These are phyloP conservation scores for Ceyx melanurus DNA, from an alignment of 2,113 vertebrate genomes.

Conservation along the genomic window DNA sequence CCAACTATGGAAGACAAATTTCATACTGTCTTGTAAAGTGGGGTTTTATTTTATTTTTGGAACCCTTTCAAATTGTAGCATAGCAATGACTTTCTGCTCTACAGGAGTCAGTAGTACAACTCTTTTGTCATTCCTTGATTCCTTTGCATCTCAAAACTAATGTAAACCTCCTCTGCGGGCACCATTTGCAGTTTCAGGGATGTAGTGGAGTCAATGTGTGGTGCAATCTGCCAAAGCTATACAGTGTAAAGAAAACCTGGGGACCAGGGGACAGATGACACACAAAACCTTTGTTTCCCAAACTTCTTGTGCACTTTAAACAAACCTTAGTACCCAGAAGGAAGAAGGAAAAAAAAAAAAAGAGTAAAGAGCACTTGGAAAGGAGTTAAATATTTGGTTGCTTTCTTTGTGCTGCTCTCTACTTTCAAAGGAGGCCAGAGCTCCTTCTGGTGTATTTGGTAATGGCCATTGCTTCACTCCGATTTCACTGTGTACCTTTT, in stretches of 20 bases:
- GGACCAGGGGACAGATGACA: not conserved
- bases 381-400: not conserved
- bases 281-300: not conserved
- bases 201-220: accelerated
- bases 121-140: not conserved
- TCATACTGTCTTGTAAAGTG: not conserved
- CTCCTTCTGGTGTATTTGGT: not conserved
- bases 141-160: not conserved
- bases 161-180: not conserved
- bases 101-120: not conserved
- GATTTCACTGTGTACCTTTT: not conserved
- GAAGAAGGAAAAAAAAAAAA: not conserved
- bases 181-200: not conserved
- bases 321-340: not conserved
- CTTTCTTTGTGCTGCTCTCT: not conserved
- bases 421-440: not conserved
- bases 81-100: not conserved
- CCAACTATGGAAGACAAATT: not conserved
- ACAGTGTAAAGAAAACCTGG: not conserved
- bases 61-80: not conserved
- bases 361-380: not conserved
- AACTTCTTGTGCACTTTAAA: not conserved
- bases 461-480: not conserved
- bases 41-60: not conserved
- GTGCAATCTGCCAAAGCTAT: not conserved